phyloP scores from a whole-genome alignment of 2,797 vertebrate species.

The Melanitta fusca region DNA sequence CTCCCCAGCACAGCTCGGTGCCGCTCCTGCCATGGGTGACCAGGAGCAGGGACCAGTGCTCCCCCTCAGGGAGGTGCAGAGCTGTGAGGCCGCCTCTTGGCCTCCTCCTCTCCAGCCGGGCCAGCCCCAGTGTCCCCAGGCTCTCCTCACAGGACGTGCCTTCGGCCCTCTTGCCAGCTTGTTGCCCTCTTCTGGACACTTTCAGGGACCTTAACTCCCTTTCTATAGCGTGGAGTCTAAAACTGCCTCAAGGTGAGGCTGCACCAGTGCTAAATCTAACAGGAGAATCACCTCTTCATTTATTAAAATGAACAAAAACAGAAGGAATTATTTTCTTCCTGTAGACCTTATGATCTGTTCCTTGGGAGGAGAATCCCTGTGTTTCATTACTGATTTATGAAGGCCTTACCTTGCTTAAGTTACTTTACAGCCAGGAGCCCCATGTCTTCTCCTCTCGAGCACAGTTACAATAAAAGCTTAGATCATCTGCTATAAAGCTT shows the following conservation, averaged over 20 bases:
- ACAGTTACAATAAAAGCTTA: slow-evolving; percentile 1
- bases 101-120: background rate
- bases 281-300: background rate
- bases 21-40: background rate
- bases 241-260: background rate
- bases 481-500: background rate
- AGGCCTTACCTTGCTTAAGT: background rate
- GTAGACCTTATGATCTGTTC: background rate
- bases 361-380: slow-evolving; percentile 2
- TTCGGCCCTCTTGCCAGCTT: background rate
- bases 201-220: background rate
- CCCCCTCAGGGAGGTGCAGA: background rate
- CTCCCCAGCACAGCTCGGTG: background rate
- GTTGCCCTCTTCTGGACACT: background rate
- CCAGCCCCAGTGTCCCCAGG: background rate
- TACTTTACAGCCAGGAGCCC: background rate
- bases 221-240: background rate
- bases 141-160: background rate
- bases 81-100: background rate
- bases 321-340: background rate
- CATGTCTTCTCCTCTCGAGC: background rate
- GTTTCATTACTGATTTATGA: slow-evolving; percentile 42
- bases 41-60: background rate
- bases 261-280: background rate
- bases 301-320: background rate